Base-by-base conservation (phyloP, 2,797 vertebrate species). In the Melanotaenia parkinsoni region DNA sequence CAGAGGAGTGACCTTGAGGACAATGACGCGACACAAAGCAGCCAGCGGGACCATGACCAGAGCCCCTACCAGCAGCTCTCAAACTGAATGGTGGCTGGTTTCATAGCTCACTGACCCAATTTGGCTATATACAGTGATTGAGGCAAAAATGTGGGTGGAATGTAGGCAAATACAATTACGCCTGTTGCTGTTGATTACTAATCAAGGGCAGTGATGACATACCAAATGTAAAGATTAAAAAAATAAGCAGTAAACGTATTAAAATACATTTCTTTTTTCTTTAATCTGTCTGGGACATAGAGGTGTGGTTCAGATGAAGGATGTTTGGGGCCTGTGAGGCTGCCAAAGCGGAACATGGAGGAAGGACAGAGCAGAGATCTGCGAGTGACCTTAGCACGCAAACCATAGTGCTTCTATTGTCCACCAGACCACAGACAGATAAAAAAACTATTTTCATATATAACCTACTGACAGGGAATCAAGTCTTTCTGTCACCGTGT, bases 361-460 rank as follows among this genome's bases (percentile, higher is more conserved):
- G 91, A 93, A 93, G 91, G 90, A 91, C 90, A 90, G 81, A 89
- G 83, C 69, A 87, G 70, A 85, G 87, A 90, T 91, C 83, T 88
- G 86, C 81, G 38, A 65, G 79, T 88, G 90, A 90, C 85, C 89
- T 93, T 89, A 92, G 88, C 90, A 94, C 92, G 91, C 91, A 90
- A 91, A 86, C 87, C 85, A 77, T 85, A 61, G 76, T 81, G 30
- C 53, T 72, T 72, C 89, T 70, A 92, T 92, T 93, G 91, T 93
- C 87, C 80, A 54, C 45, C 32, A 54, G 50, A 66, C 72, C 60
- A 67, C 72, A 84, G 72, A 84, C 77, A 85, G 90, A 91, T 91
- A 92, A 88, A 83, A 74, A 61, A 82, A 56, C 77, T 61, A 74
- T 78, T 71, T 67, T 72, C 67, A 79, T 77, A 75, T 65, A 80